Evolutionary conservation across 2,797 vertebrate genomes (phyloP).

Genomic region (Phataginus tricuspis): DNA sequence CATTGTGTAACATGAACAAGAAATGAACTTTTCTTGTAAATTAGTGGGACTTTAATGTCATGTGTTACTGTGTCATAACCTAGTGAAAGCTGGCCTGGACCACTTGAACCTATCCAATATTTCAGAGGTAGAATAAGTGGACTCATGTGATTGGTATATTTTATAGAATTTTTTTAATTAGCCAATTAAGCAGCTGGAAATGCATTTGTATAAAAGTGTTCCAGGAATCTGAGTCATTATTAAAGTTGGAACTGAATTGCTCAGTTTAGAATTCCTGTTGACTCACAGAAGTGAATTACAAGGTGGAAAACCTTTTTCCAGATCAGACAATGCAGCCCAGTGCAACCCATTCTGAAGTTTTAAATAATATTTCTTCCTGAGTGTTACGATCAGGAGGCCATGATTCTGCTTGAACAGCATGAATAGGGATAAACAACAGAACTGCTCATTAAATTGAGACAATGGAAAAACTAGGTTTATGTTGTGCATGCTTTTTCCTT

Average conservation of each 20-base stretch:
- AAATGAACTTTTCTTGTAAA: background rate
- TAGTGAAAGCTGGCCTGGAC: background rate
- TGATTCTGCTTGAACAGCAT: background rate
- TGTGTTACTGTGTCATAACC: background rate
- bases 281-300: background rate
- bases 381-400: background rate
- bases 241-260: background rate
- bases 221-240: background rate
- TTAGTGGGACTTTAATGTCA: background rate
- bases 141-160: background rate
- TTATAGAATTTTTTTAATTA: background rate
- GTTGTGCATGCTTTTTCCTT: background rate
- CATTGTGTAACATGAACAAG: background rate
- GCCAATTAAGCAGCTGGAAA: background rate
- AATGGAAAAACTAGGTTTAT: background rate
- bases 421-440: background rate
- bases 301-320: background rate
- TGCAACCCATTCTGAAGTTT: background rate
- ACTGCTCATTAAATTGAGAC: background rate
- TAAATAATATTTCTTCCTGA: background rate
- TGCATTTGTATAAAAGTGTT: background rate
- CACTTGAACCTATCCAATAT: background rate
- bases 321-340: background rate
- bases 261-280: slow-evolving; percentile 6
- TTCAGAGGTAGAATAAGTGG: background rate